These are phyloP conservation scores for Lasiurus cinereus DNA, from an alignment of 2,113 vertebrate genomes.

Conservation along the genomic window DNA sequence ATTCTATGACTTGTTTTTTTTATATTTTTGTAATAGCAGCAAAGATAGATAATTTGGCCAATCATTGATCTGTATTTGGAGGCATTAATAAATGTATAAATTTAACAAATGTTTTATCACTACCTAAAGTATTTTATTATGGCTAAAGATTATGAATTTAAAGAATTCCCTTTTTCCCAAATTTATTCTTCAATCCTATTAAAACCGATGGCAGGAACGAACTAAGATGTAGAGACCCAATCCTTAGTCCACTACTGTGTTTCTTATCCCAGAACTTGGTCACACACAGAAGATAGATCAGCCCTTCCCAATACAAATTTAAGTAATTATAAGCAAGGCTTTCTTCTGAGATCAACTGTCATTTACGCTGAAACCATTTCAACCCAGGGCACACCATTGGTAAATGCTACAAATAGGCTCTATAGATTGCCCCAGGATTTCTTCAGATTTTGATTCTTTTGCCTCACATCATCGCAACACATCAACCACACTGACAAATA, in stretches of 20 bases:
- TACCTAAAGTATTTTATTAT: neutral
- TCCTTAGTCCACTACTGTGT: neutral
- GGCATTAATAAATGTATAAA: neutral
- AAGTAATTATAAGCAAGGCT: neutral
- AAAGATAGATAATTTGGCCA: constrained; percentile 48
- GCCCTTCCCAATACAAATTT: neutral
- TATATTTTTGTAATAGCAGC: neutral
- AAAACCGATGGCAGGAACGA: neutral
- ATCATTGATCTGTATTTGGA: neutral
- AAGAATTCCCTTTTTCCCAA: neutral
- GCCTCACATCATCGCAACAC: neutral
- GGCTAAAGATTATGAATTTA: constrained; percentile 33
- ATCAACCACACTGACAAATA: neutral
- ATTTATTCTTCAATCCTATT: constrained; percentile 30
- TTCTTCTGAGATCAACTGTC: neutral
- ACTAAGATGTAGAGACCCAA: neutral
- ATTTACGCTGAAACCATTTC: neutral
- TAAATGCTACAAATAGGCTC: neutral
- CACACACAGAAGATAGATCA: neutral
- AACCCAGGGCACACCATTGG: neutral
- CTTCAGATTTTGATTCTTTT: neutral
- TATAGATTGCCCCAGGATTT: neutral
- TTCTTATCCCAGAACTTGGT: neutral
- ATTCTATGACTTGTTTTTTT: neutral
- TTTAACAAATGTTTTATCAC: neutral